Base-by-base conservation (phyloP, 2,113 vertebrate species). In the Embiotoca jacksoni region DNA sequence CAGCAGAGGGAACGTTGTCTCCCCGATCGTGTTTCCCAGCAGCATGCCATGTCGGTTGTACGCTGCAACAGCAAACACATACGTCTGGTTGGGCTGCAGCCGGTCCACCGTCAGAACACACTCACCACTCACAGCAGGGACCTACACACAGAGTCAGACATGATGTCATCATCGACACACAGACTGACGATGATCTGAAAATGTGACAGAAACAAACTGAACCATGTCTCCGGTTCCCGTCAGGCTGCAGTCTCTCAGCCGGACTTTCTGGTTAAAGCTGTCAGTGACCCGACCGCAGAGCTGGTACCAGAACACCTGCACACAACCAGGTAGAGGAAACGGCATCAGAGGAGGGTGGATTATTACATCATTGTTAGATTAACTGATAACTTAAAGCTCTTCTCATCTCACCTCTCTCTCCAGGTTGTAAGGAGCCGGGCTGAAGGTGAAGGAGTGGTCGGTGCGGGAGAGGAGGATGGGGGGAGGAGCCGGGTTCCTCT, bases 31-130 rank as follows among this genome's bases (percentile, higher is more conserved):
- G 55, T 93, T 91, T 9, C 98, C 96, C 15, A 99, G 77, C 49
- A 99, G 93, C 59, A 93, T 95, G 23, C 97, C 96, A 76, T 95
- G 82, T 73, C 89, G 90, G 85, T 95, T 92, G 86, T 97, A 99
- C 1, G 97, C 97, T 81, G 97, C 97, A 0, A 98, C 79, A 6
- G 98, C 98, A 95, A 99, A 99, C 68, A 97, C 13, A 2, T 99
- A 99, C 74, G 93, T 96, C 87, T 97, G 95, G 88, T 99, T 97
- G 50, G 94, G 88, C 78, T 97, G 91, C 75, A 99, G 93, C 7
- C 93, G 96, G 57, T 94, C 92, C 53, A 97, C 94, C 84, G 90
- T 94, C 78, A 99, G 91, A 64, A 96, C 37, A 47, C 89, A 94
- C 82, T 92, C 93, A 35, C 94, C 95, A 84, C 88, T 75, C 11